Evolutionary conservation across 2,888 invertebrate genomes (phyloP).

Genomic region (Sympetrum striolatum): DNA sequence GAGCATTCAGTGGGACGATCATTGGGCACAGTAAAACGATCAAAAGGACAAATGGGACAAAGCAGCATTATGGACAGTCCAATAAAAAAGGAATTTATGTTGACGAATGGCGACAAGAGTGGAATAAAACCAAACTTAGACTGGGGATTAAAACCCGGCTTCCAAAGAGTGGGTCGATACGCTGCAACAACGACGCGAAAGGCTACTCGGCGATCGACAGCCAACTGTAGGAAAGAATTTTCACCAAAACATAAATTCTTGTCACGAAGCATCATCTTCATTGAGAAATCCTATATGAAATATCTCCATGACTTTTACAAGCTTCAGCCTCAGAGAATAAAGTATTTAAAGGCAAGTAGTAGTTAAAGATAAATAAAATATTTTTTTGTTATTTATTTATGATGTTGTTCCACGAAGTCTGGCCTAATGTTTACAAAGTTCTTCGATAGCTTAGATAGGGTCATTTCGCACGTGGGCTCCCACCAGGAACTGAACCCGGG

Average conservation of each 20-base stretch:
- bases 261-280: too few relatives aligned
- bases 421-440: too few relatives aligned
- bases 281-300: too few relatives aligned
- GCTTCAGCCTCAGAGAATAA: too few relatives aligned
- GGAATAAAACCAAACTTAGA: not conserved
- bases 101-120: not conserved
- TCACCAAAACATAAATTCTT: not conserved
- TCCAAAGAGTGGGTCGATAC: not conserved
- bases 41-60: not conserved
- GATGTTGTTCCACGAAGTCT: too few relatives aligned
- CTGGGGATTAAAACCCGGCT: not conserved
- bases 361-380: too few relatives aligned
- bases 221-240: not conserved
- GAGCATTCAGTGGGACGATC: not conserved
- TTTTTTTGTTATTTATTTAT: too few relatives aligned
- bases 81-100: not conserved
- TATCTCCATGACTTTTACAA: too few relatives aligned
- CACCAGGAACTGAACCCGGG: too few relatives aligned
- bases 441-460: too few relatives aligned
- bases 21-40: not conserved
- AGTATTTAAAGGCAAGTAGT: too few relatives aligned
- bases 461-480: too few relatives aligned
- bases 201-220: not conserved
- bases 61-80: not conserved
- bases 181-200: not conserved